Base-by-base conservation (phyloP, 2,797 vertebrate species). In the Protonibea diacanthus region DNA sequence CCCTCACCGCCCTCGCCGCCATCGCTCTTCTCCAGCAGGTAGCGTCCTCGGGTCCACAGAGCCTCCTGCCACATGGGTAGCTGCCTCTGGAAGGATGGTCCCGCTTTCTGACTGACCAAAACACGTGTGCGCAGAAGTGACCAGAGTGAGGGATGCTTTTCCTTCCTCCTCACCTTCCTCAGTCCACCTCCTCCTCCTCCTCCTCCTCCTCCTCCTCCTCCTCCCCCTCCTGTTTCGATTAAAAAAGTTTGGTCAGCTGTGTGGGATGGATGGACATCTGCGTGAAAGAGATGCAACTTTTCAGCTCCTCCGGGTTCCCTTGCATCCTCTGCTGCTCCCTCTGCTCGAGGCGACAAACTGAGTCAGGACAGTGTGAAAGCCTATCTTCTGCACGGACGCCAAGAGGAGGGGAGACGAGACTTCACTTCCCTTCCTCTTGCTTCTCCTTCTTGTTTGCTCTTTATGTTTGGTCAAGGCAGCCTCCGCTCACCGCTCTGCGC, bases 1-100 rank as follows among this genome's bases (percentile, higher is more conserved):
- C 90, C 92, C 85, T 93, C 93, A 0, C 49, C 78, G 0, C 83
- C 87, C 59, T 94, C 92, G 3, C 88, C 94, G 42, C 93, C 95
- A 88, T 95, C 96, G 76, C 86, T 95, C 89, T 96, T 95, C 92
- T 97, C 97, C 93, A 97, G 95, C 94, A 98, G 93, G 93, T 97
- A 97, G 85, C 96, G 96, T 88, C 96, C 95, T 17, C 91, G 94
- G 82, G 95, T 95, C 93, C 96, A 95, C 94, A 96, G 96, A 88
- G 96, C 96, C 74, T 95, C 95, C 91, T 91, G 96, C 96, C 96
- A 96, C 96, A 95, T 96, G 92, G 92, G 88, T 81, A 87, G 75
- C 83, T 71, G 76, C 77, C 89, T 74, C 65, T 62, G 75, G 68
- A 40, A 20, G 69, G 79, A 75, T 17, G 71, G 61, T 40, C 45